A percentile compares a stretch with the other conserved stretches of the same genome.
Evolutionary conservation across 2,888 invertebrate species (phyloP).

Genomic region (Crioceris asparagi): DNA sequence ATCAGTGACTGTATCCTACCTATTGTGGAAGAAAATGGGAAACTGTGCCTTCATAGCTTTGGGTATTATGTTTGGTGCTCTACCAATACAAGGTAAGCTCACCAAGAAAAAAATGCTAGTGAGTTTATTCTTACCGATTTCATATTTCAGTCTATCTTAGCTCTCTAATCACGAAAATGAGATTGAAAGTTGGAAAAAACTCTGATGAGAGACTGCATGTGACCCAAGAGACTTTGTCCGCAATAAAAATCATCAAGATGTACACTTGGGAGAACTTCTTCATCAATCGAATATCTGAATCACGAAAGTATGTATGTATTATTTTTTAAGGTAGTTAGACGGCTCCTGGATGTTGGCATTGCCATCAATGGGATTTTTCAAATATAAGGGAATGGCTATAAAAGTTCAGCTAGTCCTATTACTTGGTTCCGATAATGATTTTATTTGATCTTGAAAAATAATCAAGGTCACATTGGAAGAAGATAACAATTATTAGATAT

Average conservation of each 20-base stretch:
- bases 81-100: slow-evolving; percentile 27
- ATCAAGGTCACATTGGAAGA: too few relatives aligned
- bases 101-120: not conserved
- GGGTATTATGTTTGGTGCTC: slow-evolving; percentile 37
- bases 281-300: slow-evolving; percentile 19
- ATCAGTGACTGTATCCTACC: slow-evolving; percentile 63
- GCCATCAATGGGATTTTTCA: too few relatives aligned
- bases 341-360: too few relatives aligned
- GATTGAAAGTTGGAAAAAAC: slow-evolving; percentile 25
- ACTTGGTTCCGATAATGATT: too few relatives aligned
- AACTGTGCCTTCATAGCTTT: slow-evolving; percentile 42
- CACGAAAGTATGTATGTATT: slow-evolving; percentile 20
- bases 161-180: slow-evolving; percentile 9
- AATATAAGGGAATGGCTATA: too few relatives aligned
- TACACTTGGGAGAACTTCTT: slow-evolving; percentile 28
- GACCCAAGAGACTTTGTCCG: slow-evolving; percentile 23
- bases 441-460: too few relatives aligned
- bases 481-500: too few relatives aligned
- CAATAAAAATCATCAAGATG: slow-evolving; percentile 28
- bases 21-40: slow-evolving; percentile 55
- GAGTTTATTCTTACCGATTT: not conserved
- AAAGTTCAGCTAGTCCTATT: too few relatives aligned
- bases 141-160: slow-evolving; percentile 28
- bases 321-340: too few relatives aligned
- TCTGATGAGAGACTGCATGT: slow-evolving; percentile 24